A percentile compares a stretch with the other conserved stretches of the same genome.
Evolutionary conservation across 2,797 vertebrate genomes (phyloP).

Genomic region (Sebastes kiyomatsui): DNA sequence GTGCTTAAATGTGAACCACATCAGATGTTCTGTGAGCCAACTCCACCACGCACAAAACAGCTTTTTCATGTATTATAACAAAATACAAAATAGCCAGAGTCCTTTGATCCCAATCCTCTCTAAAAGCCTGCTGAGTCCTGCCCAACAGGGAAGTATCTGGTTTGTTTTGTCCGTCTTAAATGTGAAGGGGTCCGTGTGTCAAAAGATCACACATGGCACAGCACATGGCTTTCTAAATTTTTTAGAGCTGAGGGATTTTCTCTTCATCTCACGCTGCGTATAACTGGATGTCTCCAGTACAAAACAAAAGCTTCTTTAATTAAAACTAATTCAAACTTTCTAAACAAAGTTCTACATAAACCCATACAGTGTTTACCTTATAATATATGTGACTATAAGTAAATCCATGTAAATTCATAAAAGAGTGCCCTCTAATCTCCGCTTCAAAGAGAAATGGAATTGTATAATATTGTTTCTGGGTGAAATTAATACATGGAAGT

Average conservation of each 20-base stretch:
- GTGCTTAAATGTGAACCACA: background rate
- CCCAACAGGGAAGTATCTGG: conserved; percentile 1
- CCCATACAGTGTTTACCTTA: background rate
- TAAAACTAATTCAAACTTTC: background rate
- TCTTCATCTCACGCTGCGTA: background rate
- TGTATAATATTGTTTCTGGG: conserved; percentile 18
- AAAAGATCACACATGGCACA: conserved; percentile 3
- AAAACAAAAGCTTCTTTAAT: background rate
- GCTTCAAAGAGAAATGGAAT: conserved; percentile 1
- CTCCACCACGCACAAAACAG: background rate
- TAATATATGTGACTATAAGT: background rate
- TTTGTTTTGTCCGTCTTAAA: conserved; percentile 37
- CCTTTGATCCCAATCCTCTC: conserved; percentile 16
- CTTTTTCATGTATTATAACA: background rate
- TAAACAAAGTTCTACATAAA: background rate
- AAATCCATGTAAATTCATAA: conserved; percentile 19
- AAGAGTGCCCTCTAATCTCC: conserved; percentile 17
- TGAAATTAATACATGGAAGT: conserved; percentile 26
- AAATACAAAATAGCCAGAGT: background rate
- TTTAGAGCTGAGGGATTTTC: background rate
- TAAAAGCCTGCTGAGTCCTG: conserved; percentile 15
- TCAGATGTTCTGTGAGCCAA: background rate
- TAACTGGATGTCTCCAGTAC: background rate
- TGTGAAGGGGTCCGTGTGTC: conserved; percentile 53
- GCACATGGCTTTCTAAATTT: conserved; percentile 16